These are phyloP conservation scores for Gymnoscelis rufifasciata DNA, from an alignment of 2,888 invertebrate species.

Conservation along the genomic window DNA sequence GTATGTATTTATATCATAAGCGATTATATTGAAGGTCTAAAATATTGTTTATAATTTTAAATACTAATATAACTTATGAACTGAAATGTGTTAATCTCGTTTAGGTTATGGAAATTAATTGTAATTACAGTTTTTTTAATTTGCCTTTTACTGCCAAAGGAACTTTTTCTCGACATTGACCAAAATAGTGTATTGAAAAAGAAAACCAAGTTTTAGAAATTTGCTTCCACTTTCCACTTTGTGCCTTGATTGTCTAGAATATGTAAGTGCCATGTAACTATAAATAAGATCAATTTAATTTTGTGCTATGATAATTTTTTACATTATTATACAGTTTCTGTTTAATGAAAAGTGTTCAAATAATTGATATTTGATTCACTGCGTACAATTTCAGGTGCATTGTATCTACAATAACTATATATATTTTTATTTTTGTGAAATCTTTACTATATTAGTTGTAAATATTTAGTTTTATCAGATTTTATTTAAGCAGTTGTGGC, in stretches of 20 bases:
- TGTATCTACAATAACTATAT: neutral
- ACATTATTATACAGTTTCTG: no score
- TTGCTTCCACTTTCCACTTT: constrained; percentile 12
- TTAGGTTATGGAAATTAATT: constrained; percentile 9
- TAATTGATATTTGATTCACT: neutral
- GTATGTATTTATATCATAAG: constrained; percentile 18
- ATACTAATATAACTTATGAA: constrained; percentile 26
- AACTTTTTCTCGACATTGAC: neutral
- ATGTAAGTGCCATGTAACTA: constrained; percentile 28
- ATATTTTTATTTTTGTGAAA: constrained; percentile 18
- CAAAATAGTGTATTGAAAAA: no score
- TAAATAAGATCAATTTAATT: constrained; percentile 12
- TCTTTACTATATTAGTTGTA: constrained; percentile 23
- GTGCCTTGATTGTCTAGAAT: constrained; percentile 25
- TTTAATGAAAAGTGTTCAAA: no score
- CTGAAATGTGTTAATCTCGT: constrained; percentile 25
- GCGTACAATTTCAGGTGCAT: neutral
- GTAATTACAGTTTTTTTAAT: neutral
- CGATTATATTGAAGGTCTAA: constrained; percentile 13
- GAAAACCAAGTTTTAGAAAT: no score
- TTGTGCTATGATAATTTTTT: neutral
- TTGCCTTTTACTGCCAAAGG: constrained; percentile 22
- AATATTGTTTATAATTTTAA: constrained; percentile 13
- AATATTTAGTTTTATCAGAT: constrained; percentile 35
- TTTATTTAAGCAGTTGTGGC: constrained; percentile 45